phyloP scores from a whole-genome alignment of 2,797 vertebrate genomes.

The Sebastes oblongus region DNA sequence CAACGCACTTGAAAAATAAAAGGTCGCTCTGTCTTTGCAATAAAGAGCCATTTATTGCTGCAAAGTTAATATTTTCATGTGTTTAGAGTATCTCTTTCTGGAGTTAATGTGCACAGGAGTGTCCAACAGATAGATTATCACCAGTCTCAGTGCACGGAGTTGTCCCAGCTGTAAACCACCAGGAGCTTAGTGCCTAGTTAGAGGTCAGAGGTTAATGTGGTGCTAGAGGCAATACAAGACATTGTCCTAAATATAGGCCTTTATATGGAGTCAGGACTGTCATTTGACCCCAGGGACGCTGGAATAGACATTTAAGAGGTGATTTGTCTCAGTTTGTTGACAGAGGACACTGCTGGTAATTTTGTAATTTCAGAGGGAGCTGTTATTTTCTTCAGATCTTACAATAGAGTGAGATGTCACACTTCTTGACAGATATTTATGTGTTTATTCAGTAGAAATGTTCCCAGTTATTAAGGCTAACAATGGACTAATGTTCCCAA shows the following conservation, averaged over 20 bases:
- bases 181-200: conserved; percentile 61
- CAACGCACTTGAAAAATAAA: neutral
- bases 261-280: conserved; percentile 55
- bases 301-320: conserved; percentile 50
- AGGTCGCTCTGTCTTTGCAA: neutral
- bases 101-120: neutral
- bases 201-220: conserved; percentile 73
- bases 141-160: conserved; percentile 11
- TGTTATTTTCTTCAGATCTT: conserved; percentile 5
- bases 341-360: conserved; percentile 34
- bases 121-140: neutral
- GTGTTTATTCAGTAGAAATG: neutral
- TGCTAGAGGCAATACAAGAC: conserved; percentile 71
- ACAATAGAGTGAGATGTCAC: neutral
- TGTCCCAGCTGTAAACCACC: conserved; percentile 69
- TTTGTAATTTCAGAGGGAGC: conserved; percentile 16
- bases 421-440: neutral
- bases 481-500: neutral
- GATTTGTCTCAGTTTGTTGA: conserved; percentile 67
- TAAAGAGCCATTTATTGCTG: neutral
- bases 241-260: conserved; percentile 72
- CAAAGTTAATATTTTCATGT: neutral
- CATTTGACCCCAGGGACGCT: conserved; percentile 63
- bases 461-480: neutral
- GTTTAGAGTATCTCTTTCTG: neutral